Evolutionary conservation across 1,140 invertebrate species (phyloP).

Genomic region (Chelonus insularis): DNA sequence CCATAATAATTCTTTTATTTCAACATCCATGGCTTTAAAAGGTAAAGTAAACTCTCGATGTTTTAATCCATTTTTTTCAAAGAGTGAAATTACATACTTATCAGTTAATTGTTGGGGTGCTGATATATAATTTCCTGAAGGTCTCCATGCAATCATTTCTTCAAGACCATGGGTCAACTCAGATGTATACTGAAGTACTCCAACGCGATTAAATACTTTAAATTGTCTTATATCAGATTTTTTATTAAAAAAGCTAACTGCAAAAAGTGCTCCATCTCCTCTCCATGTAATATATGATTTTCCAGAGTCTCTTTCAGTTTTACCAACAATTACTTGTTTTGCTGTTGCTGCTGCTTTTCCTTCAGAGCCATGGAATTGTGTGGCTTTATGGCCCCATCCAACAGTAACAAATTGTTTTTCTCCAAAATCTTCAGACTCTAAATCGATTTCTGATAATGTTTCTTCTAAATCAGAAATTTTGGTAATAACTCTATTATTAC

Average conservation of each 20-base stretch:
- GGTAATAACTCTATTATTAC: no score
- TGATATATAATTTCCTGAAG: slow-evolving; percentile 78
- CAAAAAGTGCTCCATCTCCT: slow-evolving; percentile 82
- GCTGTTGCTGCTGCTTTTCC: slow-evolving; percentile 77
- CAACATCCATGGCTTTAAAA: slow-evolving; percentile 60
- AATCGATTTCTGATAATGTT: no score
- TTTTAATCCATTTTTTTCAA: slow-evolving; percentile 90
- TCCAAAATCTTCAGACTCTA: no score
- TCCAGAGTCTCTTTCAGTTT: slow-evolving; percentile 57
- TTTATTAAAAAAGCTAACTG: slow-evolving; percentile 67
- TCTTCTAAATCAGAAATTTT: no score
- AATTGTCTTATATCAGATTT: slow-evolving; percentile 60
- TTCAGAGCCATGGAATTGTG: slow-evolving; percentile 90
- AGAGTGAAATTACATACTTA: slow-evolving; percentile 78
- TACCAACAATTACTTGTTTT: slow-evolving; percentile 37
- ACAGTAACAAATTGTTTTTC: slow-evolving; percentile 81
- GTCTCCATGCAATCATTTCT: slow-evolving; percentile 74
- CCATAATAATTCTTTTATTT: slow-evolving; percentile 70
- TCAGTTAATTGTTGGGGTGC: slow-evolving; percentile 67
- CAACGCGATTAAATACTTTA: slow-evolving; percentile 76
- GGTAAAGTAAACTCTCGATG: slow-evolving; percentile 81
- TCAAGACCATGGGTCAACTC: slow-evolving; percentile 73
- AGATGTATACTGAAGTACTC: slow-evolving; percentile 71
- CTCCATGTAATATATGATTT: slow-evolving; percentile 75
- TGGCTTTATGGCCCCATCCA: slow-evolving; percentile 95